These are phyloP conservation scores for Lepeophtheirus salmonis DNA, from an alignment of 1,140 invertebrate species.

Conservation along the genomic window DNA sequence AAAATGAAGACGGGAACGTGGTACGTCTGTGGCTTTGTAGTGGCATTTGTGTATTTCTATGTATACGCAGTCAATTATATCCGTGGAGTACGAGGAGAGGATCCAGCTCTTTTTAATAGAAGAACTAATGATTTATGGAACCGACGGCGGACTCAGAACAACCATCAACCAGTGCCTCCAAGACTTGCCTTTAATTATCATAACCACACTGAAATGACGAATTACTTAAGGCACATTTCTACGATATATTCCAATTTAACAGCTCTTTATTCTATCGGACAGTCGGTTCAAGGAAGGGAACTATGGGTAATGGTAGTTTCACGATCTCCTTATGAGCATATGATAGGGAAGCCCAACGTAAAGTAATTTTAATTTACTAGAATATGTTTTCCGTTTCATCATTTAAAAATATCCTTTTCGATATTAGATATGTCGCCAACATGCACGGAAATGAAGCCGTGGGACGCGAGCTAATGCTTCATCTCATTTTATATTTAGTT, in stretches of 20 bases:
- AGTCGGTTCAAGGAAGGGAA: constrained; percentile 75
- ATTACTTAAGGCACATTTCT: constrained; percentile 54
- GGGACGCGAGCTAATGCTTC: constrained; percentile 62
- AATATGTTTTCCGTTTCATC: neutral
- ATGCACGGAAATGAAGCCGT: constrained; percentile 56
- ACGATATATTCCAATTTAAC: constrained; percentile 60
- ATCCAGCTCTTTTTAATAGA: neutral
- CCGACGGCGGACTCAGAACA: neutral
- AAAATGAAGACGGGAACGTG: constrained; percentile 31
- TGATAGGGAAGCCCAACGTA: constrained; percentile 73
- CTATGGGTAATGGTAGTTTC: constrained; percentile 89
- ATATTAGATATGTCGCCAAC: constrained; percentile 26
- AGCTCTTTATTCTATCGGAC: constrained; percentile 74
- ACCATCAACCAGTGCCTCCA: constrained; percentile 13
- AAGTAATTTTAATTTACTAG: constrained; percentile 55
- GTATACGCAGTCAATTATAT: constrained; percentile 29
- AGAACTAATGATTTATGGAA: neutral
- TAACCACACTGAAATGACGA: constrained; percentile 64
- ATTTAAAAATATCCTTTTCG: too few species aligned
- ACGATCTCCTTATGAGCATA: constrained; percentile 65
- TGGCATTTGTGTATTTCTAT: constrained; percentile 30
- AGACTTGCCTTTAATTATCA: constrained; percentile 63
- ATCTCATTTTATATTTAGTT: constrained; percentile 65
- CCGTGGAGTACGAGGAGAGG: constrained; percentile 22
- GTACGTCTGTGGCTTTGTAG: constrained; percentile 29